Evolutionary conservation across 2,797 vertebrate species (phyloP), one percentile per base, ranked within the genome.

Genomic region (Helostoma temminkii): DNA sequence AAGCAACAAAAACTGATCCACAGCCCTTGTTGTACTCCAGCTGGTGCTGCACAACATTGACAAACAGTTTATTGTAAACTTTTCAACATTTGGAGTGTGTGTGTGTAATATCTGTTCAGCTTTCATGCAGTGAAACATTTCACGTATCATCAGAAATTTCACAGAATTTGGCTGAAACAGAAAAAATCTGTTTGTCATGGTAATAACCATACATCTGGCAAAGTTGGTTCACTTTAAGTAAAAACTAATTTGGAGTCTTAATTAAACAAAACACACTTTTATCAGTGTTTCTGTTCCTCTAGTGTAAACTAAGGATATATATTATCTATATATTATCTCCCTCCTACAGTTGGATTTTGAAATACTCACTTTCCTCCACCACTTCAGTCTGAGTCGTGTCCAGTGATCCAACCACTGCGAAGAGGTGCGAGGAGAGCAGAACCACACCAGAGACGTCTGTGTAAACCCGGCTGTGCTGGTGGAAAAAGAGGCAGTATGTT

Each of bases 321-420:
- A 3, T 24, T 32, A 32, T 32, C 9, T 47, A 6, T 16, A 47
- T 24, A 16, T 18, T 18, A 7, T 30, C 6, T 30, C 8, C 28
- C 4, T 15, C 2, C 36, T 37, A 36, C 11, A 36, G 34, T 14
- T 11, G 4, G 1, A 24, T 36, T 25, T 26, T 37, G 11, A 39
- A 34, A 45, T 9, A 75, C 89, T 78, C 90, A 99, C 98, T 93
- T 97, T 98, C 89, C 94, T 95, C 98, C 98, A 99, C 97, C 98
- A 99, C 36, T 94, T 95, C 2, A 99, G 93, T 60, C 98, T 93
- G 62, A 97, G 96, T 19, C 94, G 94, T 34, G 95, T 84, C 97
- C 98, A 99, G 89, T 97, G 97, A 88, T 99, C 97, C 19, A 97
- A 92, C 97, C 97, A 99, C 66, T 97, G 96, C 52, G 94, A 93